Conservation (phyloP, 2,888 invertebrate genomes). For the Caenorhabditis sulstoni region DNA sequence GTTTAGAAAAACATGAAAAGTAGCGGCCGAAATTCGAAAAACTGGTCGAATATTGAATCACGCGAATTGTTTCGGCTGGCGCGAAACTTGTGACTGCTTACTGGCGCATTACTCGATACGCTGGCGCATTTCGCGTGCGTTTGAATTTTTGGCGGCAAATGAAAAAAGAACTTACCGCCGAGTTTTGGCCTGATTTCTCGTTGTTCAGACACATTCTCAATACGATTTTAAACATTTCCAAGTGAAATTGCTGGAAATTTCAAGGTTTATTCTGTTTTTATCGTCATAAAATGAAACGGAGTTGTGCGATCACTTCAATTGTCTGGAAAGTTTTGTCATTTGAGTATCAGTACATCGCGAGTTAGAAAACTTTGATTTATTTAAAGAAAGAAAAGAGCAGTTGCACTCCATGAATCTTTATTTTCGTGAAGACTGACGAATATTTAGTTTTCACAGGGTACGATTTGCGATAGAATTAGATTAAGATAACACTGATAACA, state of each 20-base stretch:
- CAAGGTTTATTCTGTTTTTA: too few relatives aligned
- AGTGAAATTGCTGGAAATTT: background rate
- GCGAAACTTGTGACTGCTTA: slow-evolving; percentile 8
- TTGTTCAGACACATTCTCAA: background rate
- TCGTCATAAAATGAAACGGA: too few relatives aligned
- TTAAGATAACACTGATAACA: slow-evolving; percentile 5
- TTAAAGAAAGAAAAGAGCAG: background rate
- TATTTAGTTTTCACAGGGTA: background rate
- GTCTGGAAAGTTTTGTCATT: slow-evolving; percentile 2
- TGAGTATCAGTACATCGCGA: slow-evolving; percentile 6
- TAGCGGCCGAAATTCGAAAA: slow-evolving; percentile 2
- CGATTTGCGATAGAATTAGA: background rate
- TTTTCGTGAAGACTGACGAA: background rate
- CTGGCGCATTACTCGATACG: slow-evolving; percentile 25
- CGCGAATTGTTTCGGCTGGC: slow-evolving; percentile 33
- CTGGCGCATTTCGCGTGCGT: slow-evolving; percentile 25
- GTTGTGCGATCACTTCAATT: background rate
- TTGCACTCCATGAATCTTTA: background rate
- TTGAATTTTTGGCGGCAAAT: slow-evolving; percentile 29
- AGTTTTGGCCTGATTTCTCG: slow-evolving; percentile 8
- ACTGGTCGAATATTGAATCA: slow-evolving; percentile 32
- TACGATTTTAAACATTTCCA: background rate
- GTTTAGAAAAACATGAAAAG: slow-evolving; percentile 9
- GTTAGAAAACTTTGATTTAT: slow-evolving; percentile 2
- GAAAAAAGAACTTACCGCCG: slow-evolving; percentile 17